These are phyloP conservation scores for Tyria jacobaeae DNA, from an alignment of 2,888 invertebrate species.

Conservation along the genomic window DNA sequence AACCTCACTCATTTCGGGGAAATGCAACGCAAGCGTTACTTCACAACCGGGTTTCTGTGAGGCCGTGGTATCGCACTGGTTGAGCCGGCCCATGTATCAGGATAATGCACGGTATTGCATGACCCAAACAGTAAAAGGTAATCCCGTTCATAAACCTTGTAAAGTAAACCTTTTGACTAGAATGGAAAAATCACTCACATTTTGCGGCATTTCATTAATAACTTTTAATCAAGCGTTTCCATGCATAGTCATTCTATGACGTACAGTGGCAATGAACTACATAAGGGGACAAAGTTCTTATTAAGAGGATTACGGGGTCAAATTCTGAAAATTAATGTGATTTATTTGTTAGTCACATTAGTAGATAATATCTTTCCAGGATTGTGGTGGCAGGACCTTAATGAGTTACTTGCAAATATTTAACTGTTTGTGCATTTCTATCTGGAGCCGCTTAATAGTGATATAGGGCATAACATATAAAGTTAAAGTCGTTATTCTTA, in stretches of 20 bases:
- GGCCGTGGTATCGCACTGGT: no score
- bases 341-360: constrained; percentile 9
- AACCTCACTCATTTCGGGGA: no score
- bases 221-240: not conserved
- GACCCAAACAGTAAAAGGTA: constrained; percentile 10
- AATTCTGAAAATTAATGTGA: not conserved
- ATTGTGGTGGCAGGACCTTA: constrained; percentile 7
- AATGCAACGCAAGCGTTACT: no score
- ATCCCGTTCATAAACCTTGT: constrained; percentile 16
- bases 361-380: not conserved
- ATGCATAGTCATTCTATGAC: constrained; percentile 24
- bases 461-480: no score
- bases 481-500: no score
- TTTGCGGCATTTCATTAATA: constrained; percentile 1
- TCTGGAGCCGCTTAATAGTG: no score
- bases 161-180: constrained; percentile 20
- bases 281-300: constrained; percentile 8
- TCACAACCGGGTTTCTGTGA: no score
- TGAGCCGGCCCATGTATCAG: no score
- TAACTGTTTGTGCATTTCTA: constrained; percentile 10
- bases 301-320: not conserved
- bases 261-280: constrained; percentile 15
- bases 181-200: constrained; percentile 22
- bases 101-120: not conserved
- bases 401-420: not conserved